Percentiles rank a stretch among this genome's conserved stretches.
phyloP scores from a whole-genome alignment of 2,888 invertebrate species.

The Masnerella sp. region DNA sequence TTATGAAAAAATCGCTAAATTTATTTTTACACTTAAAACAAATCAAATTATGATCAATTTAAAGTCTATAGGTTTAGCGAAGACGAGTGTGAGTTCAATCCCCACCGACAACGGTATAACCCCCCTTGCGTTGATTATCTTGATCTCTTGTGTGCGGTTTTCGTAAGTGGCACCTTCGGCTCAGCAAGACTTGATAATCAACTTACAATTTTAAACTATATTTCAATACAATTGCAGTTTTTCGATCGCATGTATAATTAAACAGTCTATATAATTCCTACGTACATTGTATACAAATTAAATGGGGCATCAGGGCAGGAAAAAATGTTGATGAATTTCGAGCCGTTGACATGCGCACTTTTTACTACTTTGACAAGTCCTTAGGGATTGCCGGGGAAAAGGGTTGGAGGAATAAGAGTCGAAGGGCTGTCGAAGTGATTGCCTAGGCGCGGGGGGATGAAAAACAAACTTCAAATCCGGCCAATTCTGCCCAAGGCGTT shows the following conservation, averaged over 20 bases:
- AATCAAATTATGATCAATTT: neutral
- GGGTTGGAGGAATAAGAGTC: constrained; percentile 45
- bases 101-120: constrained; percentile 51
- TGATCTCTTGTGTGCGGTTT: constrained; percentile 54
- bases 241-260: constrained; percentile 42
- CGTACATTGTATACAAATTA: constrained; percentile 36
- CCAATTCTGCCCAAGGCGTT: constrained; percentile 64
- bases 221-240: constrained; percentile 41
- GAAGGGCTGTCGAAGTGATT: constrained; percentile 52
- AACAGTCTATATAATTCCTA: constrained; percentile 14
- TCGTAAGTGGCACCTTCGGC: constrained; percentile 58
- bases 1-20: neutral
- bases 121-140: constrained; percentile 55
- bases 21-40: neutral
- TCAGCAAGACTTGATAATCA: constrained; percentile 41
- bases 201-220: constrained; percentile 47
- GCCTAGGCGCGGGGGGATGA: constrained; percentile 57
- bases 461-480: constrained; percentile 68
- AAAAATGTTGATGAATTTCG: constrained; percentile 13
- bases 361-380: constrained; percentile 23
- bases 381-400: constrained; percentile 6
- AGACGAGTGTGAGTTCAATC: constrained; percentile 66
- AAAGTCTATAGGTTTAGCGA: constrained; percentile 18
- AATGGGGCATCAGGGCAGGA: constrained; percentile 2
- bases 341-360: constrained; percentile 10